Conservation (phyloP, 2,888 invertebrate genomes). For the Tetragonula carbonaria region DNA sequence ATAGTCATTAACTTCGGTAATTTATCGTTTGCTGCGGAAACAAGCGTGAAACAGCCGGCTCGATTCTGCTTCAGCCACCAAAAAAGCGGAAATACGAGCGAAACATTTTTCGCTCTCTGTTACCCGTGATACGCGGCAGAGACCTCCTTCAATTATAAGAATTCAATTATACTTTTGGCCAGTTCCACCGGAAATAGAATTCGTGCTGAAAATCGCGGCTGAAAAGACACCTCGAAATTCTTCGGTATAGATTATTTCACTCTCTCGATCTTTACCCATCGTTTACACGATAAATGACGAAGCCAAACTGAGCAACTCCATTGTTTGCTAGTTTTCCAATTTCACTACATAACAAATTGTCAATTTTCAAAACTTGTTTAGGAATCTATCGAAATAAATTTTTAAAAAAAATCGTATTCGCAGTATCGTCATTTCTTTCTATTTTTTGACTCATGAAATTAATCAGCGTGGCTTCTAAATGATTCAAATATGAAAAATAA, state of each 20-base stretch:
- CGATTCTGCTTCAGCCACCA: neutral
- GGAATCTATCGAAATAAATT: no score
- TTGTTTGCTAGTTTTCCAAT: no score
- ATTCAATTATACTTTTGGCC: neutral
- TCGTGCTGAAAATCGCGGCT: neutral
- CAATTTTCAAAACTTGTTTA: no score
- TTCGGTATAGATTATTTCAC: neutral
- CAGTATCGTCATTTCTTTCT: no score
- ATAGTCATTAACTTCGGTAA: conserved; percentile 7
- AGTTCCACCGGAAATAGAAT: neutral
- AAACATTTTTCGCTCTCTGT: neutral
- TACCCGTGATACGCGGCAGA: conserved; percentile 1
- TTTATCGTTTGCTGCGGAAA: conserved; percentile 11
- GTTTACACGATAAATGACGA: no score
- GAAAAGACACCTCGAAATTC: neutral
- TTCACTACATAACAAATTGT: no score
- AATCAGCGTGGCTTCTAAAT: no score
- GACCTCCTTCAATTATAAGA: no score
- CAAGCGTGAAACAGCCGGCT: neutral
- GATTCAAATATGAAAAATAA: neutral
- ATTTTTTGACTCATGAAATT: no score
- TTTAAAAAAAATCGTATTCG: no score
- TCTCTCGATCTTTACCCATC: neutral
- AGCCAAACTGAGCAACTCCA: no score
- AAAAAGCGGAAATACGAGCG: neutral